Evolutionary conservation across 2,797 vertebrate species (phyloP), one percentile per base, ranked within the genome.

Genomic region (Typhlichthys subterraneus): DNA sequence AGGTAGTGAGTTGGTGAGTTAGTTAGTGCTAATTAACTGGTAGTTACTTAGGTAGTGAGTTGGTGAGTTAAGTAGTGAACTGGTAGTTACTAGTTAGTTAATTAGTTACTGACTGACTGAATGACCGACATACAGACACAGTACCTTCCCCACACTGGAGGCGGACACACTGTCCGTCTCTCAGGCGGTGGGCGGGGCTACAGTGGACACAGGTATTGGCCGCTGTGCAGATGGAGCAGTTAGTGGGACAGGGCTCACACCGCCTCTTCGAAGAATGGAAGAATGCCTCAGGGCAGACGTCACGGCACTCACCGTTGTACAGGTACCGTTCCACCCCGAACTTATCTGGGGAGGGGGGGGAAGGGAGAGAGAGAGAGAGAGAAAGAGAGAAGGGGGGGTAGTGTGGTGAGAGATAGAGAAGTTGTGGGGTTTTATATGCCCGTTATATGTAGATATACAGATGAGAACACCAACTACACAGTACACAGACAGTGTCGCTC

Each of bases 141-240:
- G 19, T 88, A 98, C 97, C 96, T 88, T 80, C 67, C 33, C 72
- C 73, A 65, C 96, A 99, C 0, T 80, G 75, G 31, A 93, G 64
- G 5, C 90, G 91, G 75, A 88, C 80, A 61, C 97, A 99, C 3
- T 7, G 61, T 5, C 86, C 90, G 13, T 93, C 75, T 55, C 62
- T 77, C 52, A 88, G 72, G 63, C 85, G 80, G 81, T 93, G 93
- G 67, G 90, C 87, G 0, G 77, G 65, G 54, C 62, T 51, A 64
- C 97, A 99, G 10, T 69, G 89, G 31, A 87, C 74, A 68, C 97
- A 99, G 65, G 57, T 61, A 1, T 63, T 63, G 9, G 67, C 57
- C 1, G 81, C 76, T 1, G 80, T 70, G 56, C 97, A 99, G n/a
- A 89, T 53, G 11, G 87, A 66, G 45, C 97, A 98, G 71, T 93